Percentiles rank a stretch among this genome's conserved stretches.
phyloP scores from a whole-genome alignment of 2,888 invertebrate species.

The Leucophora obtusa region DNA sequence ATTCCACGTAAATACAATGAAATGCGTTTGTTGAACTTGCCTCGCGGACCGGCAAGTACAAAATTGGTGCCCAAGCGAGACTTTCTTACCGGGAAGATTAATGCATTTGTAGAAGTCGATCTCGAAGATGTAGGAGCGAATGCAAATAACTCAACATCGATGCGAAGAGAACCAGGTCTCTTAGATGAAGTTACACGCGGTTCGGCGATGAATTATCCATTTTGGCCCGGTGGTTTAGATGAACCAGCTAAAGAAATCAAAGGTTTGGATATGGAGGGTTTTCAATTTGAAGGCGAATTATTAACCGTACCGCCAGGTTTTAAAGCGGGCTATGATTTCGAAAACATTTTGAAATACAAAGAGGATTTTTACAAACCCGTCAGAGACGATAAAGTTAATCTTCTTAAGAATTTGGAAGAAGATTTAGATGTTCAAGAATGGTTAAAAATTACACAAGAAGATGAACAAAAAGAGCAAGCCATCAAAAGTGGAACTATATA shows the following conservation, averaged over 20 bases:
- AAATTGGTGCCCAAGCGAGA: conserved; percentile 81
- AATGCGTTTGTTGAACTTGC: conserved; percentile 72
- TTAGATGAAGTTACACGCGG: conserved; percentile 85
- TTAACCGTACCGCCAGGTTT: conserved; percentile 85
- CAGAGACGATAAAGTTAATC: conserved; percentile 70
- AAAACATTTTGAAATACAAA: conserved; percentile 32
- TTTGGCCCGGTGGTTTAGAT: conserved; percentile 91
- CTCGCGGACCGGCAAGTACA: conserved; percentile 73
- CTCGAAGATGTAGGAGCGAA: conserved; percentile 82
- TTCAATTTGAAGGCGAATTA: conserved; percentile 77
- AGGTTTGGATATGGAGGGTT: conserved; percentile 76
- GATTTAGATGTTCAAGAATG: conserved; percentile 76
- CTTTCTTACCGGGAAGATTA: conserved; percentile 86
- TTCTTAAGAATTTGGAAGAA: conserved; percentile 74
- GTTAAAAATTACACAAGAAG: conserved; percentile 70
- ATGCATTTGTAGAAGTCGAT: conserved; percentile 83
- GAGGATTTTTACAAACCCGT: conserved; percentile 64
- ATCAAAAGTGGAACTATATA: background rate
- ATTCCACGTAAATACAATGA: conserved; percentile 72
- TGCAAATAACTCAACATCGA: conserved; percentile 87
- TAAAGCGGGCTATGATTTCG: conserved; percentile 81
- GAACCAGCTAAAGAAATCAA: conserved; percentile 80
- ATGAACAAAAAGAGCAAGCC: conserved; percentile 12
- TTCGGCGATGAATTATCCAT: conserved; percentile 88
- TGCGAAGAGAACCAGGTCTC: conserved; percentile 87